Evolutionary conservation across 2,797 vertebrate genomes (phyloP), one percentile per base, ranked within the genome.

Genomic region (Megalops cyprinoides): DNA sequence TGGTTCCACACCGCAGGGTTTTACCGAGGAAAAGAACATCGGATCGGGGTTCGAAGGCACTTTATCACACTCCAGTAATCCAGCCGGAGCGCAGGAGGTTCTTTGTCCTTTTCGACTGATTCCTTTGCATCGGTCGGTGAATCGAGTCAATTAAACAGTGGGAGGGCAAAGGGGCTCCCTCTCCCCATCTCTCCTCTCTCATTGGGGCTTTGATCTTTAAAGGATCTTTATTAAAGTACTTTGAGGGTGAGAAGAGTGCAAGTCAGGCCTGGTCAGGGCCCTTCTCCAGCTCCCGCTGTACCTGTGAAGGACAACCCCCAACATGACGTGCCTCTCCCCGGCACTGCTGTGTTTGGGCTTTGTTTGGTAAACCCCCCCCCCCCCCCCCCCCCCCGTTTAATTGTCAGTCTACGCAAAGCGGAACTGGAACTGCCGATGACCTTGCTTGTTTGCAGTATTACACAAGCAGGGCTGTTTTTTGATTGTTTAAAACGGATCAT

Each of bases 311-410:
- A 37, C 48, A 53, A 48, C 74, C 20, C 48, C 1, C 8, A 28
- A 55, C 74, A 49, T 28, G 18, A 49, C 51, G 6, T 25, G 23
- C 1, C 87, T 86, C 84, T 53, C 87, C 85, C 78, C 86, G 87
- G 84, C 85, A 82, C 87, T 4, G 12, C 83, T 83, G 86, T 87
- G 87, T 87, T 87, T 88, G 88, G 58, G 1, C 46, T 28, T 53
- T 20, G 53, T 75, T 48, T 34, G 25, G 34, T 75, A 37, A 31
- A 81, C 69, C 53, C n/a, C 44, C 12, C 42, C 74, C 3, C 60
- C 20, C 20, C 53, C 58, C 58, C 28, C 3, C 1, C 53, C 20
- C 6, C 18, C 25, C 4, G 55, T 23, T 23, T 7, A 69, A 34
- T 37, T 69, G 65, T 69, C 65, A 69, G 65, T 23, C 37, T 1